A percentile compares a stretch with the other conserved stretches of the same genome.
Conservation (phyloP, 2,113 vertebrate species). For the Stegostoma tigrinum region DNA sequence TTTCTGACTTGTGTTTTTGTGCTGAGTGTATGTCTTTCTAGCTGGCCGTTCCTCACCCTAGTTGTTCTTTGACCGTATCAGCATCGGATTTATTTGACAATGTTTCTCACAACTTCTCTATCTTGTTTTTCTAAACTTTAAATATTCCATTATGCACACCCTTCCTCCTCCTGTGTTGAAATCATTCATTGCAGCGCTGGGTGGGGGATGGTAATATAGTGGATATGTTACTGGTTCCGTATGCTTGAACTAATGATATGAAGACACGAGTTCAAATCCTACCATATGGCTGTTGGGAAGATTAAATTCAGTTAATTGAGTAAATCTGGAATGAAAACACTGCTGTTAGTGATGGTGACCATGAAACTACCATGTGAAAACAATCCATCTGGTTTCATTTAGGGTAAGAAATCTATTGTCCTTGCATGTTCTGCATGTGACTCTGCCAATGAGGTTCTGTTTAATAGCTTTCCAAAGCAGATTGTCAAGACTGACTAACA, state of each 20-base stretch:
- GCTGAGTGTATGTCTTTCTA: not conserved
- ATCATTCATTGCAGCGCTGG: not conserved
- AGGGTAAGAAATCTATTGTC: not conserved
- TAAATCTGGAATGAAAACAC: not conserved
- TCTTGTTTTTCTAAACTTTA: not conserved
- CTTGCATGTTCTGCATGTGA: not conserved
- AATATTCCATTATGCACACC: not conserved
- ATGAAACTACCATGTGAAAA: not conserved
- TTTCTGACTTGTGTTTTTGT: not conserved
- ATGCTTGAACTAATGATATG: not conserved
- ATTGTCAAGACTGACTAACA: not conserved
- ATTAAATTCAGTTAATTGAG: not conserved
- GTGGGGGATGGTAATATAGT: not conserved
- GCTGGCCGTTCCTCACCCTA: not conserved
- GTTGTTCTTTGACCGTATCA: too few relatives aligned
- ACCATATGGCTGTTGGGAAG: not conserved
- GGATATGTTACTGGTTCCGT: not conserved
- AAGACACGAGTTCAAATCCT: not conserved
- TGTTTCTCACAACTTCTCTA: not conserved
- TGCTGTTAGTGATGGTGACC: not conserved
- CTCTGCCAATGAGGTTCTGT: not conserved
- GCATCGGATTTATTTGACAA: too few relatives aligned
- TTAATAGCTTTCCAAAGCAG: not conserved
- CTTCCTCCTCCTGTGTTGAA: not conserved
- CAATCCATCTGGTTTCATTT: not conserved